Base-by-base conservation (phyloP, 2,113 vertebrate genomes). In the Ivindomyrus marchei region DNA sequence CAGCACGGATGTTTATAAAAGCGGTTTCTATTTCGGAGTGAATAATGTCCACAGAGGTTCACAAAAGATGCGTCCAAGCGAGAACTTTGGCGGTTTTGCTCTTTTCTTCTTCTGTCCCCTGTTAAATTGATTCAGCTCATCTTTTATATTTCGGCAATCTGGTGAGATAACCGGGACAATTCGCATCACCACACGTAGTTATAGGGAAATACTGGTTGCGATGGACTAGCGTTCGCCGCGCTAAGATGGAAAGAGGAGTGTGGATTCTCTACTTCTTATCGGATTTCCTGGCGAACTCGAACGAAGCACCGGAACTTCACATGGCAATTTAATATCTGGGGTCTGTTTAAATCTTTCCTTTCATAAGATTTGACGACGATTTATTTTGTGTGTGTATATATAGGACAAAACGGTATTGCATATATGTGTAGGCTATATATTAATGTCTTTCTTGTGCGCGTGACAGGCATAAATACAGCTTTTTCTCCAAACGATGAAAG, bases 31-130 rank as follows among this genome's bases (percentile, higher is more conserved):
- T 94, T 93, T 91, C 92, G 91, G 93, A 93, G 88, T 90, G 92
- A 91, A 92, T 90, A 88, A 90, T 88, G 87, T 80, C 91, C 89
- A 91, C 89, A 66, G 85, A 92, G 74, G 74, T 85, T 95, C 95
- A 98, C 97, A 99, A 97, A 97, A 96, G 97, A 97, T 92, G 93
- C 93, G 92, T 94, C 95, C 94, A 94, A 95, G 96, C 94, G 95
- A 95, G 95, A 95, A 97, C 92, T 90, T 93, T 91, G 94, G 91
- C 94, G 95, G 92, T 95, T 95, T 95, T 92, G 92, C 85, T 92
- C 94, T 91, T 91, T 87, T 92, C 91, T 93, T 42, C 89, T 15
- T 92, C 92, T 92, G 80, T 88, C 88, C 90, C 88, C 89, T 45
- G 90, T 93, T 88, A 91, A 92, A 53, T 49, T 50, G 92, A 92